Evolutionary conservation across 2,113 vertebrate species (phyloP).

Genomic region (Siphamia tubifer): DNA sequence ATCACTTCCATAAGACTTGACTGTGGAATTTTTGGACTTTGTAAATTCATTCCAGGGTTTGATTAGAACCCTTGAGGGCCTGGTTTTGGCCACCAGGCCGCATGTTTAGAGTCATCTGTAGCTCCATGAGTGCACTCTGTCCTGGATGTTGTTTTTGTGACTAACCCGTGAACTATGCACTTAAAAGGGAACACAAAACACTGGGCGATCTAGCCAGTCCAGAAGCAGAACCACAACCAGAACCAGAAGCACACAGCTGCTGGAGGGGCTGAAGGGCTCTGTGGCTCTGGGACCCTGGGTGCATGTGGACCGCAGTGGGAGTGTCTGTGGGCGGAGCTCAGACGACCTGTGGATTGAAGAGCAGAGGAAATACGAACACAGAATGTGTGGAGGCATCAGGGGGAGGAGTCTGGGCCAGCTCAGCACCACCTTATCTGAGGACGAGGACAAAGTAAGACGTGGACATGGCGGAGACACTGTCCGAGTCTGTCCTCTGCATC

Average conservation of each 20-base stretch:
- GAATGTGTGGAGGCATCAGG: slow-evolving; percentile 66
- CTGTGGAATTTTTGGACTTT: too few relatives aligned
- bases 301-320: slow-evolving; percentile 10
- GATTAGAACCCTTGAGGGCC: too few relatives aligned
- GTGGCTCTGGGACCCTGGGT: slow-evolving; percentile 27
- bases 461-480: not conserved
- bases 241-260: slow-evolving; percentile 57
- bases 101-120: not conserved
- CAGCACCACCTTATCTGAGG: slow-evolving; percentile 36
- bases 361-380: slow-evolving; percentile 78
- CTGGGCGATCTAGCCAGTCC: too few relatives aligned
- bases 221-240: too few relatives aligned
- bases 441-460: slow-evolving; percentile 82
- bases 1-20: too few relatives aligned
- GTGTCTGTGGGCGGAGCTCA: slow-evolving; percentile 73
- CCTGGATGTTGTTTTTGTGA: too few relatives aligned
- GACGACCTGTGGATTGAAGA: slow-evolving; percentile 88
- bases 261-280: slow-evolving; percentile 47
- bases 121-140: too few relatives aligned
- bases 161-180: slow-evolving; percentile 54
- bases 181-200: slow-evolving; percentile 66
- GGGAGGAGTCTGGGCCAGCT: slow-evolving; percentile 67
- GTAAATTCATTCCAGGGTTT: too few relatives aligned
- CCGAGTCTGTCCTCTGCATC: not conserved
- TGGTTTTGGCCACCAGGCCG: too few relatives aligned